Base-by-base conservation (phyloP, 2,113 vertebrate species). In the Psilopogon haemacephalus region DNA sequence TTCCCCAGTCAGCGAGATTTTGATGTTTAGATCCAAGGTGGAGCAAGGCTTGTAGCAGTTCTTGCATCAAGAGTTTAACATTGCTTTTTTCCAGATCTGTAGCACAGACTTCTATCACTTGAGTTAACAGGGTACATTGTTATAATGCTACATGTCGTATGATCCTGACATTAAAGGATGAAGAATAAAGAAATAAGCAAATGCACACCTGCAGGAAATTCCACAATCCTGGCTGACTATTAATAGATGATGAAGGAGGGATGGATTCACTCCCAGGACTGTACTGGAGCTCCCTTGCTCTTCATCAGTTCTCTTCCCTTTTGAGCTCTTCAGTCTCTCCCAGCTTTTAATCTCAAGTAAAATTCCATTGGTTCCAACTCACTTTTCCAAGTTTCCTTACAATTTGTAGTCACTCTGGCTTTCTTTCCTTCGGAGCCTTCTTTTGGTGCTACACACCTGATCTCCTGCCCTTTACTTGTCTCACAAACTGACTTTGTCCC, bases 121-220 rank as follows among this genome's bases (percentile, higher is more conserved):
- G 46, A 74, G 26, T 30, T 88, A 92, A 68, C 58, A 54, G 86
- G 24, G 38, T 81, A 60, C 23, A 37, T 50, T 82, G 37, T 93
- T 87, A 38, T 11, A 40, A 15, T 78, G 70, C 74, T 86, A 1
- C 55, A 59, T 71, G 85, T 48, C 56, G 26, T 46, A 35, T 70
- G 52, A 86, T 71, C 56, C 46, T 88, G 72, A 42, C 69, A 60
- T 88, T 91, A 91, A 89, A 86, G 64, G 69, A 52, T 64, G 48
- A 37, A 94, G 74, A 89, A 73, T 62, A 82, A 87, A 89, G 67
- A 73, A 87, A 80, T 73, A 80, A 83, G 59, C 56, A 80, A 75
- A 42, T 56, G 75, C 56, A 73, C 7, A 5, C 42, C 30, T 19
- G n/a, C 33, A 60, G 82, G 68, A 70, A 42, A 58, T 56, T 46